Conservation (phyloP, 2,113 vertebrate genomes). For the Peromyscus californicus region DNA sequence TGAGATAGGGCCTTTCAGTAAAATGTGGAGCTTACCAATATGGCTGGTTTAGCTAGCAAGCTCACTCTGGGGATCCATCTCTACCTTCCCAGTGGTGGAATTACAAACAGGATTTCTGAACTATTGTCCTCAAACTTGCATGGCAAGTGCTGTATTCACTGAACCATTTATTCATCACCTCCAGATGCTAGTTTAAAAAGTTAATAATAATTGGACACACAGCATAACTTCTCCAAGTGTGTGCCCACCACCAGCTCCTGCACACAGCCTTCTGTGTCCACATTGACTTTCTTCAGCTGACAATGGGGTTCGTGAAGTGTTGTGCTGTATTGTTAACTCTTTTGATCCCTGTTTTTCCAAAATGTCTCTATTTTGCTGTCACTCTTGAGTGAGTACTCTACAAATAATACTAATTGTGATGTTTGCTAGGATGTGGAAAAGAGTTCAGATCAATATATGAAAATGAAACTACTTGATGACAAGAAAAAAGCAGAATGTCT, state of each 20-base stretch:
- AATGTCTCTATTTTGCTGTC: not conserved
- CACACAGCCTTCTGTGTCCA: not conserved
- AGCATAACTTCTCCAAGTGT: not conserved
- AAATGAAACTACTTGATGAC: not conserved
- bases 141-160: not conserved
- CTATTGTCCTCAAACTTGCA: not conserved
- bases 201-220: not conserved
- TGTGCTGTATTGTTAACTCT: not conserved
- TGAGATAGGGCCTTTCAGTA: not conserved
- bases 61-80: not conserved
- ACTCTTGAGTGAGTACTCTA: not conserved
- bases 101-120: not conserved
- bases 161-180: not conserved
- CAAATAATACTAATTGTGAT: not conserved
- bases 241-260: not conserved
- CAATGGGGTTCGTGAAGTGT: not conserved
- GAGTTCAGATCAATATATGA: not conserved
- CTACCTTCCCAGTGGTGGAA: not conserved
- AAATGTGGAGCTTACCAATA: not conserved
- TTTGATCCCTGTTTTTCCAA: not conserved
- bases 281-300: not conserved
- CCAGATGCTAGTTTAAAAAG: not conserved
- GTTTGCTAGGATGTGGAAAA: not conserved
- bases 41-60: not conserved
- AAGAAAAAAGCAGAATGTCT: slow-evolving; percentile 1